Conservation (phyloP, 2,797 vertebrate genomes). For the Hippopotamyrus pictus region DNA sequence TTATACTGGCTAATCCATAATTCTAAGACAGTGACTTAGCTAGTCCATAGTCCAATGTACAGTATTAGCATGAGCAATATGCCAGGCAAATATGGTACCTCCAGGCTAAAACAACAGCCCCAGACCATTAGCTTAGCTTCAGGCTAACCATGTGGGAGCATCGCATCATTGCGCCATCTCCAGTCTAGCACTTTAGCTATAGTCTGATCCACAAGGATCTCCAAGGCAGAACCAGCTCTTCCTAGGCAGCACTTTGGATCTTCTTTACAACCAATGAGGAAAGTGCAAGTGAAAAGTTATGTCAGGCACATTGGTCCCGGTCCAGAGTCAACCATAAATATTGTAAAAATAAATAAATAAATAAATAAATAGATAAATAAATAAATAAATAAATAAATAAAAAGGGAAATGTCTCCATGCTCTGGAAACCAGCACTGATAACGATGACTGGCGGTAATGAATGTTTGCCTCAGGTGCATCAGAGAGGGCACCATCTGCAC, state of each 20-base stretch:
- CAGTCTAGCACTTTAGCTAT: neutral
- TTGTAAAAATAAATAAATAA: neutral
- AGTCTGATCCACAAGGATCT: neutral
- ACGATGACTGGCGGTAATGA: neutral
- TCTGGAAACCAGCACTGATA: neutral
- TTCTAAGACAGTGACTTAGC: neutral
- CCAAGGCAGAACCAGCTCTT: neutral
- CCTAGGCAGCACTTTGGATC: neutral
- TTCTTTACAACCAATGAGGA: neutral
- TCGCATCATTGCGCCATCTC: neutral
- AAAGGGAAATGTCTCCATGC: neutral
- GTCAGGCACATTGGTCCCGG: neutral
- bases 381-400: neutral
- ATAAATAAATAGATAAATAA: neutral
- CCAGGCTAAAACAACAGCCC: neutral
- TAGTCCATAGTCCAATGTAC: neutral
- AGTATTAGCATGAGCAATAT: neutral
- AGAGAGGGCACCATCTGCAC: neutral
- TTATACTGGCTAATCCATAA: neutral
- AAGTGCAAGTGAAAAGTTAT: neutral
- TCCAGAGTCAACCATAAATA: neutral
- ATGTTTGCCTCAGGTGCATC: constrained; percentile 5
- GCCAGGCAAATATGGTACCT: neutral
- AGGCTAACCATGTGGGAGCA: neutral
- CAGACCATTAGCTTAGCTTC: neutral